phyloP scores from a whole-genome alignment of 2,888 invertebrate species.

The Troides helena region DNA sequence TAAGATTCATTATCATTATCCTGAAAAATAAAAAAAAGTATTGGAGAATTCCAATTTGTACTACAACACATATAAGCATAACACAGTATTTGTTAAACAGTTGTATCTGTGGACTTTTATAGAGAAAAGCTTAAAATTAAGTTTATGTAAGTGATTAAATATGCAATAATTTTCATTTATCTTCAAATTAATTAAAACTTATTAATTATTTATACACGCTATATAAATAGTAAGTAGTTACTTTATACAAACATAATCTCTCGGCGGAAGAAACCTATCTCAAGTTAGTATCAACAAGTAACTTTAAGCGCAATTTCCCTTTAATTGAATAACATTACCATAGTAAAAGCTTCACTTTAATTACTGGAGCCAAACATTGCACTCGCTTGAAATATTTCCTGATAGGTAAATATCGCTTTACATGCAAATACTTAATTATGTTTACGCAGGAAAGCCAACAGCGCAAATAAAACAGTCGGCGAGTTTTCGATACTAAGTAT shows the following conservation, averaged over 20 bases:
- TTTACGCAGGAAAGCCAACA: constrained; percentile 28
- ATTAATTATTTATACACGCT: neutral
- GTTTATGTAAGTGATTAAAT: no score
- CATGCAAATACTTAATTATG: constrained; percentile 49
- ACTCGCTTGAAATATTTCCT: constrained; percentile 46
- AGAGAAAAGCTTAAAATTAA: no score
- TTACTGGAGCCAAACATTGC: constrained; percentile 57
- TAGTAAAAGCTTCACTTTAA: constrained; percentile 67
- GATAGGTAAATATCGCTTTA: constrained; percentile 47
- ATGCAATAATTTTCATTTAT: no score
- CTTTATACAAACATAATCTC: constrained; percentile 51
- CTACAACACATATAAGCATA: no score
- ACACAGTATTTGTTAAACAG: no score
- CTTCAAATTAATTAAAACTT: neutral
- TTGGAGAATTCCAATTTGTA: no score
- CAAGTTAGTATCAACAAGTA: constrained; percentile 56
- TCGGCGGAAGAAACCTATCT: constrained; percentile 54
- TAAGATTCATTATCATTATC: no score
- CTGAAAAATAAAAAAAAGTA: no score
- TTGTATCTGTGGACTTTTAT: no score
- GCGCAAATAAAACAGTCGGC: constrained; percentile 14
- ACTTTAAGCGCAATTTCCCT: constrained; percentile 59
- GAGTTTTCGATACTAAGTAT: constrained; percentile 4
- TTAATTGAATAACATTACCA: constrained; percentile 73
- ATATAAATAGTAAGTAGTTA: constrained; percentile 29